A percentile compares a stretch with the other conserved stretches of the same genome.
Evolutionary conservation across 1,140 invertebrate genomes (phyloP).

Genomic region (Drosophila sproati): DNA sequence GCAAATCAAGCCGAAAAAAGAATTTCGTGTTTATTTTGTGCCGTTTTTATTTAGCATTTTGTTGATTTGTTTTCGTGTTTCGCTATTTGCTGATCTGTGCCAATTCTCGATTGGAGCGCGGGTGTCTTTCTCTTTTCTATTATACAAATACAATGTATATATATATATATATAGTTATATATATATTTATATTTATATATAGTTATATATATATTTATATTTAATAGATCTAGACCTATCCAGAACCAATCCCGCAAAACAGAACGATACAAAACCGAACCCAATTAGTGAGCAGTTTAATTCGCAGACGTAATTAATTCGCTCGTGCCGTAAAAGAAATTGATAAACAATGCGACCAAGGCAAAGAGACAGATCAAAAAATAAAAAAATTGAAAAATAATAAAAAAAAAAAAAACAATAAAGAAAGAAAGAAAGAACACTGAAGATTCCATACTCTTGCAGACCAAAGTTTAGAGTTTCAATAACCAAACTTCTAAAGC

Average conservation of each 20-base stretch:
- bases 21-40: constrained; percentile 15
- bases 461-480: no score
- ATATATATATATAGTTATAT: not conserved
- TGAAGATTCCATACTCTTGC: no score
- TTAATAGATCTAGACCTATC: constrained; percentile 5
- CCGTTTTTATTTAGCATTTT: not conserved
- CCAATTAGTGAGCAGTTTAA: constrained; percentile 57
- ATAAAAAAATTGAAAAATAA: constrained; percentile 6
- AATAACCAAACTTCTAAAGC: no score
- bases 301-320: constrained; percentile 51
- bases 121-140: constrained; percentile 36
- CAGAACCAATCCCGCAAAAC: constrained; percentile 39
- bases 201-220: not conserved
- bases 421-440: no score
- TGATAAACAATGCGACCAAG: constrained; percentile 28
- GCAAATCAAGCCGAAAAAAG: constrained; percentile 38
- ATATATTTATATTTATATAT: not conserved
- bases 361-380: constrained; percentile 24
- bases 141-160: not conserved
- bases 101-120: constrained; percentile 40
- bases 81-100: constrained; percentile 59
- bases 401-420: not conserved
- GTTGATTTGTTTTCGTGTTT: constrained; percentile 15
- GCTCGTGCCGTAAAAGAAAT: constrained; percentile 19
- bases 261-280: constrained; percentile 17